Evolutionary conservation across 2,113 vertebrate genomes (phyloP), one percentile per base, ranked within the genome.

Genomic region (Stegostoma tigrinum): DNA sequence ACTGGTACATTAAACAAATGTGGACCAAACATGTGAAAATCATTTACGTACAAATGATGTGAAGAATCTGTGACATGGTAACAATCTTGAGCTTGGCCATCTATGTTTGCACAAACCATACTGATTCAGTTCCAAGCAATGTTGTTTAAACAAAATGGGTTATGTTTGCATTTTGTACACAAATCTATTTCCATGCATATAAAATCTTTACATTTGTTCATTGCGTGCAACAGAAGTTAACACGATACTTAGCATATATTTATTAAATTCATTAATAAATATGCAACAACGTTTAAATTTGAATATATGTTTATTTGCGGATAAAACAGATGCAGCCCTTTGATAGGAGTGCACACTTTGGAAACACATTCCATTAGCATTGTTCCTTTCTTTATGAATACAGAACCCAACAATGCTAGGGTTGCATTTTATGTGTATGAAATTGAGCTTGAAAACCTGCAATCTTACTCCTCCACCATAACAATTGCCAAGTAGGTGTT

Each of bases 1-100:
- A 64, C 87, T 93, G 61, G 5, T 93, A 66, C n/a, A 38, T 90
- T 90, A 90, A 90, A 30, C 87, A 90, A 90, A 64, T 90, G 87
- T 61, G 61, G 27, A 90, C 34, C 87, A 90, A n/a, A 64, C 23
- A 90, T 61, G 87, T 55, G 87, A 90, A 90, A 90, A 14, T n/a
- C 27, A 89, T 55, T 55, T 61, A 55, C 27, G 45, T 89, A 89
- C 30, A 64, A 61, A 34, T 90, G 55, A 64, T 61, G 86, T 89
- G 86, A 89, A 89, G 86, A 55, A 55, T 61, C 48, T 15, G 48
- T 64, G 87, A 87, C 85, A 87, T 87, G 42, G 85, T 87, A 87
- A 87, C 23, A 52, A 87, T 87, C 42, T 48, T 87, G 42, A 90
- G 55, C 14, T 17, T 61, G 27, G 87, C 27, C 30, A 61, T 61